phyloP scores from a whole-genome alignment of 2,888 invertebrate species.

The Tetranychus truncatus region DNA sequence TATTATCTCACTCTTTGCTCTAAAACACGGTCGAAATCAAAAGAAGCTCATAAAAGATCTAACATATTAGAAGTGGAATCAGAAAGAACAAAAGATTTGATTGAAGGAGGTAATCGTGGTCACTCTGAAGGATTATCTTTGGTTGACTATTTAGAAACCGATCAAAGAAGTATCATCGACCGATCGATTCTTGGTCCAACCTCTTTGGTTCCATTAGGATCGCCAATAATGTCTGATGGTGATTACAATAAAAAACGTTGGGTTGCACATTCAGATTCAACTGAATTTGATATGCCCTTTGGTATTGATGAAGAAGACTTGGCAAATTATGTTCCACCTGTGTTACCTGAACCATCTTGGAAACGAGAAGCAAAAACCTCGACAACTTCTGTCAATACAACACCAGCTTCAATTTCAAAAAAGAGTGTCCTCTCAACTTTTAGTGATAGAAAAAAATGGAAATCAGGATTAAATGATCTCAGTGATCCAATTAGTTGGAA shows the following conservation, averaged over 20 bases:
- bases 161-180: background rate
- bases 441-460: background rate
- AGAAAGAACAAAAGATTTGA: background rate
- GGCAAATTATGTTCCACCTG: constrained; percentile 17
- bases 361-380: background rate
- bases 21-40: background rate
- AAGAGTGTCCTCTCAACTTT: background rate
- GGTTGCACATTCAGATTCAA: constrained; percentile 19
- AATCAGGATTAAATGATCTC: background rate
- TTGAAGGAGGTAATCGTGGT: background rate
- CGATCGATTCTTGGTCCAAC: background rate
- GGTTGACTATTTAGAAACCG: background rate
- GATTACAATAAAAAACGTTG: background rate
- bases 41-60: background rate
- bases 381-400: background rate
- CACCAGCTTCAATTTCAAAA: background rate
- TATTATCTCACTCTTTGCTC: constrained; percentile 54
- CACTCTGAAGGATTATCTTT: background rate
- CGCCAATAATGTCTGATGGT: background rate
- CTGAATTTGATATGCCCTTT: constrained; percentile 20
- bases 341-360: background rate
- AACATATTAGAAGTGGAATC: background rate
- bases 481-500: background rate
- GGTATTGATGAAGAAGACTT: constrained; percentile 24
- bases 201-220: background rate